Evolutionary conservation across 2,888 invertebrate genomes (phyloP), one percentile per base, ranked within the genome.

Genomic region (Macaria liturata): DNA sequence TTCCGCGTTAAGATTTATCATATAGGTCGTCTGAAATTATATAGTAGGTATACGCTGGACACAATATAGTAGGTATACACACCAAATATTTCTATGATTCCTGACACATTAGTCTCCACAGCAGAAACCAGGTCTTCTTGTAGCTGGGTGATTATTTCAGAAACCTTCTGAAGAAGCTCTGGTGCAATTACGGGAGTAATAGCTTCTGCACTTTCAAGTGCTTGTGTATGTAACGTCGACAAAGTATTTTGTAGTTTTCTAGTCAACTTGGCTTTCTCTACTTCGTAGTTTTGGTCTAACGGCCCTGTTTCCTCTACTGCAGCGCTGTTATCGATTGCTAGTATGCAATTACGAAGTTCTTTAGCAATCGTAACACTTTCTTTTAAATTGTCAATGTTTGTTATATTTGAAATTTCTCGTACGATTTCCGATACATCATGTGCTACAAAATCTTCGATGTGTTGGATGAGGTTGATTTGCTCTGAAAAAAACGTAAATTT

Each of bases 141-240:
- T 47, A 87, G 71, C 64, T 78, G 70, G 3, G 70, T 72, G 3
- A 83, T 76, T 0, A 73, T 64, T 32, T 80, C 74, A 4, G 71
- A 72, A 4, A 83, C 66, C 59, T 59, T 73, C 59, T 78, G 66
- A 20, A 83, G 48, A 30, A 65, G 48, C 4, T 75, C 69, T 3
- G 69, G 46, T 49, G 72, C 64, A 4, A 75, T 48, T 0, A 60
- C 32, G 3, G 67, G 46, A 6, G 59, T 39, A 0, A 80, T 57
- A 30, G 71, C 67, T 47, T 74, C 64, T 3, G 71, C 66, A 48
- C 63, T 73, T 39, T 81, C 78, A 4, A 80, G 53, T 34, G 67
- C 64, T 59, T 73, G 68, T 3, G 57, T 68, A 51, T 80, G 77
- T 20, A 80, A 60, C n/a, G 65, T 64, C 4, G 66, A 66, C 43